Evolutionary conservation across 2,888 invertebrate genomes (phyloP), one percentile per base, ranked within the genome.

Genomic region (Xestia rhomboidea): DNA sequence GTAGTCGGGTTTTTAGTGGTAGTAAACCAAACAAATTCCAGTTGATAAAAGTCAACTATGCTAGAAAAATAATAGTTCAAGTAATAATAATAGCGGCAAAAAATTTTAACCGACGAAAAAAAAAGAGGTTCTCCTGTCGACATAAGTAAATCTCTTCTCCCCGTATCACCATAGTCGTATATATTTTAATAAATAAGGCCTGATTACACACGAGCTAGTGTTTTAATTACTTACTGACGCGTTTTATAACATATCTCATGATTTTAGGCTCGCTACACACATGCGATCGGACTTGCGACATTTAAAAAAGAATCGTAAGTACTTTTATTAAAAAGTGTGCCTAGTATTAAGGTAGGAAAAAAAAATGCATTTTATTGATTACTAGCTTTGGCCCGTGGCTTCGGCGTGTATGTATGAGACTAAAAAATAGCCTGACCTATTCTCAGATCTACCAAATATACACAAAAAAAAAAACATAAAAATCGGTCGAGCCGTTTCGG

Each of bases 161-260:
- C 49, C 44, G 10, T 5, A 30, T 46, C 18, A 24, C 4, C 27
- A 62, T 62, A 34, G 30, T 27, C 3, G n/a, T 79, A 79, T 70
- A 74, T 82, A 74, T 86, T 83, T 73, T 44, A 86, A 71, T 83
- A 83, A 64, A 74, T 77, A 77, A 62, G 60, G 24, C 34, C 34
- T 51, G 82, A 82, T 78, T 76, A 81, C 73, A 76, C 70, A 41
- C 6, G 51, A 38, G 30, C 46, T 73, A 76, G 68, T 85, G 79
- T 79, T 87, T 87, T 86, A 85, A 87, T 87, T 86, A 87, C 81
- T 87, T 83, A 86, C 88, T 75, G 81, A 81, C 77, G 75, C 63
- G 76, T 81, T 79, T 75, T 74, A 85, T 73, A 77, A 74, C 51
- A 72, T 81, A 77, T 81, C 72, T 79, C 77, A 27, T 44, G 46